Conservation (phyloP, 2,797 vertebrate species). For the Rhincodon typus region DNA sequence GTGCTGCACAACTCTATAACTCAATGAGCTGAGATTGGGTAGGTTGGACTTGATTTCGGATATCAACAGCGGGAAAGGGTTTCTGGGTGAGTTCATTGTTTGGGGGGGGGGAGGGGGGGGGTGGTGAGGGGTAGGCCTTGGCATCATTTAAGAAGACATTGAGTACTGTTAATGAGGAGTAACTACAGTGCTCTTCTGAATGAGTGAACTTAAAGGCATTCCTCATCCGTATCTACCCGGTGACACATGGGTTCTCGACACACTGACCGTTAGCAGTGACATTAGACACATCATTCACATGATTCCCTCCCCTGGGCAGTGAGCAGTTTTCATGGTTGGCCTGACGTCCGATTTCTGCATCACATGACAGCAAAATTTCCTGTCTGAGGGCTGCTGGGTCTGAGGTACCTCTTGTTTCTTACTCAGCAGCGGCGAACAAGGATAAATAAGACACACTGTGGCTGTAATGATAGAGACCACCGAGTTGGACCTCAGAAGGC, state of each 20-base stretch:
- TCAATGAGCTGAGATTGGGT: too few species aligned
- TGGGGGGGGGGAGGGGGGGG: too few species aligned
- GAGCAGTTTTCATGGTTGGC: not conserved
- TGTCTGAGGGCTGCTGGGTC: not conserved
- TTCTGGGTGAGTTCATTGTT: not conserved
- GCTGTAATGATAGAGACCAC: not conserved
- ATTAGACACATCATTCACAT: not conserved
- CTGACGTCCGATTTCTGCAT: not conserved
- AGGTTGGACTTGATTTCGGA: too few species aligned
- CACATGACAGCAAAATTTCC: not conserved
- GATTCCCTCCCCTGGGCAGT: too few species aligned
- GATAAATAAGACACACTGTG: not conserved
- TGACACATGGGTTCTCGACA: not conserved
- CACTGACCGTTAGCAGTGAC: not conserved
- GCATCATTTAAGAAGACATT: not conserved
- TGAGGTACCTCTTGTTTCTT: not conserved
- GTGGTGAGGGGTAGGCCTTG: not conserved
- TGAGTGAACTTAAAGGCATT: not conserved
- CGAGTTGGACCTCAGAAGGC: not conserved
- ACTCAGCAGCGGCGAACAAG: not conserved
- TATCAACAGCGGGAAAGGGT: not conserved
- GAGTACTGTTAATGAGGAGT: not conserved
- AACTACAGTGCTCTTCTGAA: not conserved
- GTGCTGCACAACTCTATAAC: too few species aligned
- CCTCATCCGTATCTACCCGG: not conserved